These are phyloP conservation scores for Ceyx erithaca DNA, from an alignment of 2,797 vertebrate genomes.

Conservation along the genomic window DNA sequence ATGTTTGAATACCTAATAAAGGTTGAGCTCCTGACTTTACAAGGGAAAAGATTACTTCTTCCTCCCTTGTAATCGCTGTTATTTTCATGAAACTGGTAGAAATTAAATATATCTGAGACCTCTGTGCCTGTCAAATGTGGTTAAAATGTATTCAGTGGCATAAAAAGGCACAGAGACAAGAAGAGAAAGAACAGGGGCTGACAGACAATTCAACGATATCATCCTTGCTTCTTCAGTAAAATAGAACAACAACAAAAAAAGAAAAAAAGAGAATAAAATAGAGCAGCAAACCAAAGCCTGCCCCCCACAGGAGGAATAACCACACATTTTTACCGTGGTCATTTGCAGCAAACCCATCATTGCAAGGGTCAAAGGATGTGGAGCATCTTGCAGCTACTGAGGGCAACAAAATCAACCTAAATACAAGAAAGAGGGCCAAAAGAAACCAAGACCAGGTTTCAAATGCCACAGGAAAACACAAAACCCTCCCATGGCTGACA, in stretches of 20 bases:
- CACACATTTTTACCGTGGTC: not conserved
- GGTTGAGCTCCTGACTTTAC: not conserved
- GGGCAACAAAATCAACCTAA: not conserved
- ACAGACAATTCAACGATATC: slow-evolving; percentile 16
- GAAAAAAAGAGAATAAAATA: no score
- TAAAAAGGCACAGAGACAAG: slow-evolving; percentile 4
- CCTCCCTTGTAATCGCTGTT: not conserved
- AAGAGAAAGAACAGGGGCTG: slow-evolving; percentile 1
- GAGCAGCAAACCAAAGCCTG: not conserved
- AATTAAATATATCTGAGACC: slow-evolving; percentile 35
- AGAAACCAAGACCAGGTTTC: not conserved
- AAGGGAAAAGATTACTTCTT: not conserved
- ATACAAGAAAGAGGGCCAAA: not conserved
- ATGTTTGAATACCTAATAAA: not conserved
- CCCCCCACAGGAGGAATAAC: not conserved
- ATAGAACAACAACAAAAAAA: rapidly evolving
- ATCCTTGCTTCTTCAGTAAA: not conserved
- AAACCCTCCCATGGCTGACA: not conserved
- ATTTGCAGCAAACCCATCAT: not conserved
- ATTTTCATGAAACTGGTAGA: slow-evolving; percentile 8
- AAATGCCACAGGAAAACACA: not conserved
- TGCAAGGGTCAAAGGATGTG: not conserved
- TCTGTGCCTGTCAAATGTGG: slow-evolving; percentile 18
- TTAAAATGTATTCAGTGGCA: not conserved
- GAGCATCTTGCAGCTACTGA: rapidly evolving